Percentiles rank a stretch among this genome's conserved stretches.
phyloP scores from a whole-genome alignment of 1,140 invertebrate species.

The Hypsibius dujardini region DNA sequence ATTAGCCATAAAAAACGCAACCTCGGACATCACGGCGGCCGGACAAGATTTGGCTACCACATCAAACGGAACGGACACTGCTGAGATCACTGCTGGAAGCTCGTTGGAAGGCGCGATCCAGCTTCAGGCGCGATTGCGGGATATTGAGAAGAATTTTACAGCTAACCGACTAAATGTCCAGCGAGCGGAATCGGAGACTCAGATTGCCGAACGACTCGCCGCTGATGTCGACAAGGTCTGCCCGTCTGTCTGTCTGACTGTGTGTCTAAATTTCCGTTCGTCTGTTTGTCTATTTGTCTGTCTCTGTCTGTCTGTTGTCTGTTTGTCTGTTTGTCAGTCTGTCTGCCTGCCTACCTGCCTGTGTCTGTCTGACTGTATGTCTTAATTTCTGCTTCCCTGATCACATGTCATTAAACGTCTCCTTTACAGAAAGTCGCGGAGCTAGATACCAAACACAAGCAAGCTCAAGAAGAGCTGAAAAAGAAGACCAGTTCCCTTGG shows the following conservation, averaged over 20 bases:
- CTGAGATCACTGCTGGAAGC: conserved; percentile 50
- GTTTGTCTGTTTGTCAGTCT: too few species aligned
- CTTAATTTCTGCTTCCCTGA: too few species aligned
- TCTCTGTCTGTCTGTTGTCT: too few species aligned
- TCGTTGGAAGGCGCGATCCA: conserved; percentile 48
- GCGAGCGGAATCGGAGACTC: conserved; percentile 41
- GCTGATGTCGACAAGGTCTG: conserved; percentile 36
- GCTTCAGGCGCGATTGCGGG: conserved; percentile 46
- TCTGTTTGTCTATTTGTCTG: too few species aligned
- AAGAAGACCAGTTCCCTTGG: neutral
- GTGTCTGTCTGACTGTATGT: too few species aligned
- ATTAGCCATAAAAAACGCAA: conserved; percentile 56
- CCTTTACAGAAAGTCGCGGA: neutral
- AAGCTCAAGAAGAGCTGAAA: neutral
- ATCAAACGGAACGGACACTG: conserved; percentile 48
- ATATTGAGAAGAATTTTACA: conserved; percentile 52
- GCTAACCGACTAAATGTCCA: conserved; percentile 49
- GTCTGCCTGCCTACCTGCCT: too few species aligned
- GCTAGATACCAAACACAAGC: neutral
- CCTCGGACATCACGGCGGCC: conserved; percentile 53
- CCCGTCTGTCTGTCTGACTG: too few species aligned
- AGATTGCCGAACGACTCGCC: conserved; percentile 39
- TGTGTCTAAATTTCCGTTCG: too few species aligned
- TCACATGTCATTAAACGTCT: too few species aligned
- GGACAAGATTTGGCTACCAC: conserved; percentile 52